Percentiles rank a stretch among this genome's conserved stretches.
Evolutionary conservation across 2,888 invertebrate genomes (phyloP).

Genomic region (Phortica magna): DNA sequence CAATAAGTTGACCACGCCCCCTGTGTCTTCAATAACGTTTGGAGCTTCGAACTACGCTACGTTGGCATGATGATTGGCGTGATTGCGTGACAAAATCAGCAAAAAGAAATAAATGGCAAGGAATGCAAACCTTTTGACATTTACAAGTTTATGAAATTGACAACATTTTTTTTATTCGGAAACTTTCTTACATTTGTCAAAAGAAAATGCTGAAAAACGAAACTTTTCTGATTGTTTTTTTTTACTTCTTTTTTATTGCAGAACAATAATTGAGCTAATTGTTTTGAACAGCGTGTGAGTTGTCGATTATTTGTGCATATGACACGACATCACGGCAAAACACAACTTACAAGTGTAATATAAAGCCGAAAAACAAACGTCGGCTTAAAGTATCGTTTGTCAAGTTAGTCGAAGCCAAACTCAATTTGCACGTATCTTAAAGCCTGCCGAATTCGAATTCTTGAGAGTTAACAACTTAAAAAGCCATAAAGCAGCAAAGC

Average conservation of each 20-base stretch:
- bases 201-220: background rate
- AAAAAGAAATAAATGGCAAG: constrained; percentile 35
- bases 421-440: too few relatives aligned
- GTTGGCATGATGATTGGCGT: background rate
- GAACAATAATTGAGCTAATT: constrained; percentile 71
- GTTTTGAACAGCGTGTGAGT: constrained; percentile 47
- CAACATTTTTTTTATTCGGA: constrained; percentile 43
- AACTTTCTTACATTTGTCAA: background rate
- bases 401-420: too few relatives aligned
- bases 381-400: background rate
- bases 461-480: too few relatives aligned
- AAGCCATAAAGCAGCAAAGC: too few relatives aligned
- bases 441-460: too few relatives aligned
- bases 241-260: constrained; percentile 41
- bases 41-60: background rate
- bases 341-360: background rate
- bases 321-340: too few relatives aligned
- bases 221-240: constrained; percentile 4
- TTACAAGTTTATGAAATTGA: constrained; percentile 63
- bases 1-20: background rate
- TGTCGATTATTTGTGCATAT: too few relatives aligned
- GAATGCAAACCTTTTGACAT: constrained; percentile 42
- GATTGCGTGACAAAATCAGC: constrained; percentile 30
- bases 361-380: constrained; percentile 52
- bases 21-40: background rate